phyloP scores from a whole-genome alignment of 2,888 invertebrate species.

The Pseudococcus viburni region DNA sequence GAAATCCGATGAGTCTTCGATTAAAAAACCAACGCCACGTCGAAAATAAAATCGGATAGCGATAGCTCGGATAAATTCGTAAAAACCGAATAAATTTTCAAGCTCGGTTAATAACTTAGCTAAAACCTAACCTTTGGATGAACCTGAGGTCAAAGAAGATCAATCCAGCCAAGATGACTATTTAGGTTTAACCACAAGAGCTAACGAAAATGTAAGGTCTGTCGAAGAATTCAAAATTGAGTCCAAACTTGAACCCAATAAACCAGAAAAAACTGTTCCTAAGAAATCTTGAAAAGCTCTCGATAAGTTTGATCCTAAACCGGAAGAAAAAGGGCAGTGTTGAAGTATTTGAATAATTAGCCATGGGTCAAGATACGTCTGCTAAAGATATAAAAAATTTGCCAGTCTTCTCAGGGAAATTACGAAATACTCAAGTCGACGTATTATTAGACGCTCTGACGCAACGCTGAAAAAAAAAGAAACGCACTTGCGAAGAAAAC shows the following conservation, averaged over 20 bases:
- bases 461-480: constrained; percentile 74
- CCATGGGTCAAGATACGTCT: constrained; percentile 76
- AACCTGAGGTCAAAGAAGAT: not conserved
- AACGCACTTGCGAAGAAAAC: no score
- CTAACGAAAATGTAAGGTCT: not conserved
- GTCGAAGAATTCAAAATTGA: not conserved
- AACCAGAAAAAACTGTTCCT: not conserved
- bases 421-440: constrained; percentile 76
- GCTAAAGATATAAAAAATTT: constrained; percentile 72
- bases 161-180: constrained; percentile 39
- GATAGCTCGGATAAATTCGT: constrained; percentile 7
- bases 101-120: not conserved
- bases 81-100: not conserved
- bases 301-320: not conserved
- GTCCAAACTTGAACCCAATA: not conserved
- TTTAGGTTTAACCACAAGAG: constrained; percentile 58
- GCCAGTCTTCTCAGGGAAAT: constrained; percentile 77
- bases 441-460: constrained; percentile 80
- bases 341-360: constrained; percentile 75
- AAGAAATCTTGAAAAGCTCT: constrained; percentile 41
- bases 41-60: not conserved
- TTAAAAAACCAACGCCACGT: not conserved
- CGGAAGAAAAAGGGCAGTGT: no score
- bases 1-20: not conserved
- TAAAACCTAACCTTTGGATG: constrained; percentile 22